Evolutionary conservation across 2,113 vertebrate genomes (phyloP), one percentile per base, ranked within the genome.

Genomic region (Pluvialis apricaria): DNA sequence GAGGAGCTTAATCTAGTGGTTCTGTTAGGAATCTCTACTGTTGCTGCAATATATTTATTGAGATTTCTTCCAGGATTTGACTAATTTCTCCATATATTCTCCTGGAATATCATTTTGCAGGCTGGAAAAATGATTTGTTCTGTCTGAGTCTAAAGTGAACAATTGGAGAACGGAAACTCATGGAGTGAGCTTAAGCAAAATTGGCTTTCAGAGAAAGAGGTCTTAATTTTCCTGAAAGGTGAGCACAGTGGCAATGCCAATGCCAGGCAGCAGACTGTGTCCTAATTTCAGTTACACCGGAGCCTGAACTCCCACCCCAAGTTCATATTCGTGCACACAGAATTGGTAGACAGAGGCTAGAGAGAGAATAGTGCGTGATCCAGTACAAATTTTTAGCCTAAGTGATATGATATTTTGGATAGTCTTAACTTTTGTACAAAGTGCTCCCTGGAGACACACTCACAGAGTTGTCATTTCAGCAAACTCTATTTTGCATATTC

Each of bases 321-420:
- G 9, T 21, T 72, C 62, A 31, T 34, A 80, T 40, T 8, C 0
- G 0, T 29, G 34, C 0, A 0, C 70, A 42, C 34, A 18, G 78
- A 44, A 29, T 3, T 64, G 71, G 44, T 24, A 68, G 38, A 26
- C 13, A 47, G 57, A 70, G 38, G 40, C 34, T 64, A 21, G 40
- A 84, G 44, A 92, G 25, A 49, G 26, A 92, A 17, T 16, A 80
- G 51, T 5, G 10, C 1, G 0, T 25, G 44, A 45, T 28, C 24
- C 40, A 22, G 47, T 29, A 65, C n/a, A 78, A 68, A 91, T 55
- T 66, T 85, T 89, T 15, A 85, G 51, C 61, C 44, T 75, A 78
- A 65, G 44, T 26, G 71, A 70, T 57, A 29, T 16, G 58, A 21
- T 71, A 47, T 64, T 94, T 58, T n/a, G 52, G 32, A 36, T 45